phyloP scores from a whole-genome alignment of 1,140 invertebrate genomes.

The Procambarus virginalis region DNA sequence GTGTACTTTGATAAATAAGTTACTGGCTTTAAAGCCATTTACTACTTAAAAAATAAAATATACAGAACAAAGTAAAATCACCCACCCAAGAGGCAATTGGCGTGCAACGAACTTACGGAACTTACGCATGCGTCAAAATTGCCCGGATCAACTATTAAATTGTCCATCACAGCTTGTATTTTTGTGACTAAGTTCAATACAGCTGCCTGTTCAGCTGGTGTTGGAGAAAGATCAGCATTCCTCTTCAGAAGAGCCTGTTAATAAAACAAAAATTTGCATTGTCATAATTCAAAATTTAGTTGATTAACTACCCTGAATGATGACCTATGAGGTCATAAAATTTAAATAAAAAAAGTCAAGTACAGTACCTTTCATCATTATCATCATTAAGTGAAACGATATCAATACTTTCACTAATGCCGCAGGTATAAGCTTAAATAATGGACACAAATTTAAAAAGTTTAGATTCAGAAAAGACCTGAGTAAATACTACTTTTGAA shows the following conservation, averaged over 20 bases:
- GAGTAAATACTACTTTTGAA: too few species aligned
- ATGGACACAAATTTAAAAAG: too few species aligned
- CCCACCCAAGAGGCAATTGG: slow-evolving; percentile 38
- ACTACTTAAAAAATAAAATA: background rate
- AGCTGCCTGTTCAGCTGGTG: slow-evolving; percentile 90
- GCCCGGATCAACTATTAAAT: slow-evolving; percentile 92
- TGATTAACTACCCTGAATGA: background rate
- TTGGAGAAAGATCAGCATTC: slow-evolving; percentile 91
- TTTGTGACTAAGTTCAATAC: slow-evolving; percentile 95
- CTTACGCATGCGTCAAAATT: slow-evolving; percentile 96
- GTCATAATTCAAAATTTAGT: background rate
- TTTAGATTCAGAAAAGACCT: too few species aligned
- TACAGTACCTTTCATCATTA: too few species aligned
- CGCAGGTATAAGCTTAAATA: too few species aligned
- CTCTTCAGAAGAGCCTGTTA: slow-evolving; percentile 89
- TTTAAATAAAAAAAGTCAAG: too few species aligned
- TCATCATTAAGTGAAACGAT: too few species aligned
- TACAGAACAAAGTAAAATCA: slow-evolving; percentile 2
- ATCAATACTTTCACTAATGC: too few species aligned
- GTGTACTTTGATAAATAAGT: background rate
- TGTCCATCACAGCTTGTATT: slow-evolving; percentile 93
- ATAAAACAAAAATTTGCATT: slow-evolving; percentile 8
- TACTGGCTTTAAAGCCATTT: background rate
- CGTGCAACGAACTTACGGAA: slow-evolving; percentile 71
- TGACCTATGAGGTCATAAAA: background rate